A percentile compares a stretch with the other conserved stretches of the same genome.
phyloP scores from a whole-genome alignment of 2,113 vertebrate genomes.

The Grallaria varia region DNA sequence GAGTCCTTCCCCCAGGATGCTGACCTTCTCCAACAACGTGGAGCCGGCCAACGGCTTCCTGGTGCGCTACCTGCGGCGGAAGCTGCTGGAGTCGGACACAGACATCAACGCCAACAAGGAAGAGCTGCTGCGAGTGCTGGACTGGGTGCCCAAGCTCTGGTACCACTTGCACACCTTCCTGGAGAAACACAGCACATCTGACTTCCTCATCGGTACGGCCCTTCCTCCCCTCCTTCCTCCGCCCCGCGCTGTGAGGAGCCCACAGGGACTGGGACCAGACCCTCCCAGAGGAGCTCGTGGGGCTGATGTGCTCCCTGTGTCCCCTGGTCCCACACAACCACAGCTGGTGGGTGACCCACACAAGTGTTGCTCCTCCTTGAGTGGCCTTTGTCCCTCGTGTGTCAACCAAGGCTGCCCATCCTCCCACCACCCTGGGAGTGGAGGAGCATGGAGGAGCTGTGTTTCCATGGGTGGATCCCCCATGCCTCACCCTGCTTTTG shows the following conservation, averaged over 20 bases:
- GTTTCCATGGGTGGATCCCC: not conserved
- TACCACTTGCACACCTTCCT: slow-evolving; percentile 96
- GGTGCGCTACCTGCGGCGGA: slow-evolving; percentile 90
- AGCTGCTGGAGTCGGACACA: slow-evolving; percentile 86
- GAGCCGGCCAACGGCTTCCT: slow-evolving; percentile 95
- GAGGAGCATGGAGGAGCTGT: fast-evolving
- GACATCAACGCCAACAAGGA: slow-evolving; percentile 77
- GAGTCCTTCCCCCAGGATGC: slow-evolving; percentile 79
- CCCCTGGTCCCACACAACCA: not conserved
- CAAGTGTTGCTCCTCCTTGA: not conserved
- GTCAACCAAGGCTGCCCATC: not conserved
- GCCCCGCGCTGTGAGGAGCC: fast-evolving
- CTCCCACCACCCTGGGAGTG: not conserved
- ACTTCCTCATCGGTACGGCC: slow-evolving; percentile 91
- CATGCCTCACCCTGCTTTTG: not conserved
- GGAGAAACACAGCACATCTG: slow-evolving; percentile 96
- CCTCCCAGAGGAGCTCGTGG: fast-evolving
- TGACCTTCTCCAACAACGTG: slow-evolving; percentile 96
- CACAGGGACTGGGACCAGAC: not conserved
- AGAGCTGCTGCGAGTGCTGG: slow-evolving; percentile 86
- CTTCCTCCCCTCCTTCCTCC: not conserved
- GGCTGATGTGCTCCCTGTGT: fast-evolving
- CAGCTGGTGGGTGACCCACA: not conserved
- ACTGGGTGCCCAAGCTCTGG: slow-evolving; percentile 97
- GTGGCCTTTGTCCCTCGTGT: not conserved